phyloP scores from a whole-genome alignment of 2,113 vertebrate genomes.

The Pimephales promelas region DNA sequence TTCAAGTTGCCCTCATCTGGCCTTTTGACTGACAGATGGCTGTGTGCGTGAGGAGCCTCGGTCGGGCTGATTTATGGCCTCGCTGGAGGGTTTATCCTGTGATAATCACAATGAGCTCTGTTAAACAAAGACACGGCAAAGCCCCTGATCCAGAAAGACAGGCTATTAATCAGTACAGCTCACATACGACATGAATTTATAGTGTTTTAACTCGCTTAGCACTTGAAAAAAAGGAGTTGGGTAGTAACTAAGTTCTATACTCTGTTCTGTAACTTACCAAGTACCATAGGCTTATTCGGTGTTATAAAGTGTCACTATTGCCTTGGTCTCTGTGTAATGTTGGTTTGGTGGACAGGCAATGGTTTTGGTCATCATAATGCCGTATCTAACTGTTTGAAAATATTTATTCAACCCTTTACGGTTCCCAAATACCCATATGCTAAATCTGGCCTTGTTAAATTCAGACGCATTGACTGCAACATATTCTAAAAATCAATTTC shows the following conservation, averaged over 20 bases:
- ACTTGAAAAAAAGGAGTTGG: neutral
- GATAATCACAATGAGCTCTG: conserved; percentile 47
- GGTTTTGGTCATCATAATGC: neutral
- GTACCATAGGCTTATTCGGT: neutral
- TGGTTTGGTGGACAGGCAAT: neutral
- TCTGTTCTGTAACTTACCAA: neutral
- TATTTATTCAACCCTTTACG: neutral
- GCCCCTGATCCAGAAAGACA: conserved; percentile 40
- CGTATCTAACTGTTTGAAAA: neutral
- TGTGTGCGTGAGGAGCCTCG: conserved; percentile 11
- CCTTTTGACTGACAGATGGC: conserved; percentile 42
- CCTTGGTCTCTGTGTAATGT: neutral
- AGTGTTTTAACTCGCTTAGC: conserved; percentile 18
- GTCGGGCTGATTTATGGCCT: conserved; percentile 47
- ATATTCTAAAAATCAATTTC: neutral
- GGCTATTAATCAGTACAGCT: conserved; percentile 50
- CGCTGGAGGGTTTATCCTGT: conserved; percentile 40
- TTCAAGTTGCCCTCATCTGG: conserved; percentile 17
- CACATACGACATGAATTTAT: conserved; percentile 37
- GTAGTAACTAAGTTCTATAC: neutral
- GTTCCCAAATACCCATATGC: neutral
- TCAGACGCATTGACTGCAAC: neutral
- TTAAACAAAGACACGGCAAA: conserved; percentile 34
- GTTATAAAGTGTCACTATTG: neutral
- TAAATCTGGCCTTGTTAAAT: neutral